Conservation (phyloP, 2,797 vertebrate genomes). For the Pipistrellus pygmaeus region DNA sequence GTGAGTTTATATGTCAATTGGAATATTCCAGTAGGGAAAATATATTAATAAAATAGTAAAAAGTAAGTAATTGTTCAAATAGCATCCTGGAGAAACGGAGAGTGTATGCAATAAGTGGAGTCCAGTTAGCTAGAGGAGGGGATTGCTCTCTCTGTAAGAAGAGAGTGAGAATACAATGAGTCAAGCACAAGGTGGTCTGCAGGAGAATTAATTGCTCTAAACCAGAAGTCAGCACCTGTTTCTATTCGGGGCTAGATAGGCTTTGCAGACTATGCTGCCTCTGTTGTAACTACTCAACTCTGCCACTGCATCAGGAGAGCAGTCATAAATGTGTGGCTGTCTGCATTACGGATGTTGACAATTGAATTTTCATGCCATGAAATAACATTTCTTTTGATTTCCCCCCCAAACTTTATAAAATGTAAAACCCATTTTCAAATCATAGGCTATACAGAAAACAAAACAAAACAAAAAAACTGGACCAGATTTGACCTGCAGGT, state of each 20-base stretch:
- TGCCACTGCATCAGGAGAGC: background rate
- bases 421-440: background rate
- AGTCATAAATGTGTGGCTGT: background rate
- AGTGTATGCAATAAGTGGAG: background rate
- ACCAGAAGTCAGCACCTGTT: background rate
- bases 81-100: background rate
- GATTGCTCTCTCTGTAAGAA: background rate
- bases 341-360: background rate
- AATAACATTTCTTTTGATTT: background rate
- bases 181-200: background rate
- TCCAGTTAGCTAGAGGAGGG: too few relatives aligned
- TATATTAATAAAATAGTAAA: background rate
- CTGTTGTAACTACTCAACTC: background rate
- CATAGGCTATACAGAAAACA: background rate
- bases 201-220: background rate
- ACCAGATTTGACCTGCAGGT: background rate
- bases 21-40: background rate
- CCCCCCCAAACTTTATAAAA: background rate
- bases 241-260: background rate
- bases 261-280: rapidly evolving
- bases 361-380: background rate
- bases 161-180: background rate
- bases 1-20: background rate
- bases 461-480: background rate
- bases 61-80: background rate